Evolutionary conservation across 2,113 vertebrate genomes (phyloP), one percentile per base, ranked within the genome.

Genomic region (Ciconia stormi): DNA sequence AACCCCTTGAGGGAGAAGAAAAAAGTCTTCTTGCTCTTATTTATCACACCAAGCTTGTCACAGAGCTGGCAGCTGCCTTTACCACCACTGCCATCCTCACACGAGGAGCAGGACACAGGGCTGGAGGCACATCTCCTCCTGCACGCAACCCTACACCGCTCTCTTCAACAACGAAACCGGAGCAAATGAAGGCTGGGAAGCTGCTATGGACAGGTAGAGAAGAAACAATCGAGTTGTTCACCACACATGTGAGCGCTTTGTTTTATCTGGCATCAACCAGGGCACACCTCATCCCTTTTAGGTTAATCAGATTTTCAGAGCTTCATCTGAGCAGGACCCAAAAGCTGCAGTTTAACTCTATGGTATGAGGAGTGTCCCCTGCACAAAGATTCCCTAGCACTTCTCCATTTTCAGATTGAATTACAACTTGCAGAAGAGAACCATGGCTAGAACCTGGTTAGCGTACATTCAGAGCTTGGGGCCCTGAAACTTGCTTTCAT

Each of bases 141-240:
- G 23, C 72, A 40, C 42, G 47, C 36, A 32, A 18, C 87, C 38
- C 58, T 38, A 7, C 58, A 30, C 40, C 30, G 12, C 40, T 62
- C 50, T 52, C 66, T 36, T 25, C 70, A 44, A 0, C 0, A 1
- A 85, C 10, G 18, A 13, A 16, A 53, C 12, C 1, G 0, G 40
- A 66, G 42, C 34, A 65, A 81, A 30, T 3, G 13, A 49, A 55
- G n/a, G 23, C 83, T 69, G 46, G 26, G 55, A 52, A 73, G 46
- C 40, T 73, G 53, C 79, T 80, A n/a, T 30, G 22, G 81, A 65
- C 52, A 82, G 66, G 44, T 3, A 61, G 76, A 47, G 67, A 59
- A 73, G 34, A 77, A 83, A 77, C 58, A 61, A 61, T 12, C 1
- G 0, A 36, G 59, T 26, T 30, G 30, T 34, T 70, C 42, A 44